A percentile compares a stretch with the other conserved stretches of the same genome.
phyloP scores from a whole-genome alignment of 2,797 vertebrate genomes.

The Balearica regulorum region DNA sequence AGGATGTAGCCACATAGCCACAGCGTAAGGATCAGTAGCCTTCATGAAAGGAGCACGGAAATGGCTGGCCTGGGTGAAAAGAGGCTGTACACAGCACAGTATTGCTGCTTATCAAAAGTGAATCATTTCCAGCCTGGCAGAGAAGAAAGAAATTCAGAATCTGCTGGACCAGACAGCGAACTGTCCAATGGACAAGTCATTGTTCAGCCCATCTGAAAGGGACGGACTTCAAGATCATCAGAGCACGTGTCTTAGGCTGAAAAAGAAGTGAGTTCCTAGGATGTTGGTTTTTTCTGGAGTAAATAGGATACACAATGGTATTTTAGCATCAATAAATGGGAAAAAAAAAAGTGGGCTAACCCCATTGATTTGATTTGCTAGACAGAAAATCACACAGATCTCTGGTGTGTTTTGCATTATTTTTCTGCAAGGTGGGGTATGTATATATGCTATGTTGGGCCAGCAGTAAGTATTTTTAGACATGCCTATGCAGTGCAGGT shows the following conservation, averaged over 20 bases:
- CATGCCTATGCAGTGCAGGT: not conserved
- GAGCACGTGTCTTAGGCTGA: not conserved
- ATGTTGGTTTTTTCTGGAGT: not conserved
- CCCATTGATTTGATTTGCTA: not conserved
- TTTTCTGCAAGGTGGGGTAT: not conserved
- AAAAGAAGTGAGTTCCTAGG: not conserved
- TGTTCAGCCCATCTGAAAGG: not conserved
- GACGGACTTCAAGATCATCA: not conserved
- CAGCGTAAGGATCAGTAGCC: not conserved
- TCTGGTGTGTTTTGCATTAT: not conserved
- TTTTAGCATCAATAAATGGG: not conserved
- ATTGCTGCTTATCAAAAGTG: not conserved
- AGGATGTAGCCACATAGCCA: not conserved
- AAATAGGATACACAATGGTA: not conserved
- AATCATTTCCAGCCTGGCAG: not conserved
- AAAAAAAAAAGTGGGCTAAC: not conserved
- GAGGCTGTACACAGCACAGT: not conserved
- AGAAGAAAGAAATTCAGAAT: not conserved
- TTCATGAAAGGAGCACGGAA: not conserved
- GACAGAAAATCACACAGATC: not conserved
- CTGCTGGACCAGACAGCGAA: not conserved
- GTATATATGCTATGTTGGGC: not conserved
- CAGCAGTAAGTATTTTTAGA: slow-evolving; percentile 20
- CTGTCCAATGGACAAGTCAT: not conserved
- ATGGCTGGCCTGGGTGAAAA: not conserved